Conservation (phyloP, 1,140 invertebrate genomes). For the Microplitis mediator region DNA sequence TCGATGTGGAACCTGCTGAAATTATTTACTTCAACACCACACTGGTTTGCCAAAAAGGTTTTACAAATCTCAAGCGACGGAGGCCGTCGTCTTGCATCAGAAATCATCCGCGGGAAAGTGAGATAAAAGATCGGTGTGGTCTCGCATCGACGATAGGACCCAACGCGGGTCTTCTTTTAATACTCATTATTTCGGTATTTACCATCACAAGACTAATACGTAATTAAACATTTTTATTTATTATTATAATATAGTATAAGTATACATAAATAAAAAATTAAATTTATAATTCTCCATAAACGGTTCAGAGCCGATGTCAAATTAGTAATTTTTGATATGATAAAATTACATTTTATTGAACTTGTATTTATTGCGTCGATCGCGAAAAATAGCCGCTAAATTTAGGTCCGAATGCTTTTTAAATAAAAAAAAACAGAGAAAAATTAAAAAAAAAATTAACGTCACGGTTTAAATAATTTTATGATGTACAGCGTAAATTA, state of each 20-base stretch:
- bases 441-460: neutral
- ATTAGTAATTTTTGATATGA: slow-evolving; percentile 20
- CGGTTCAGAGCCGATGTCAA: slow-evolving; percentile 41
- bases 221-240: slow-evolving; percentile 5
- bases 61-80: slow-evolving; percentile 66
- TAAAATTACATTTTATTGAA: neutral
- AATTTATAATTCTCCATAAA: neutral
- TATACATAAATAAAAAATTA: neutral
- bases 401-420: neutral
- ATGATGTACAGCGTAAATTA: neutral
- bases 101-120: slow-evolving; percentile 72
- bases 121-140: slow-evolving; percentile 58
- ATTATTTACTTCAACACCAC: slow-evolving; percentile 68
- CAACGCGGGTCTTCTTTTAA: slow-evolving; percentile 37
- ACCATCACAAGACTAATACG: slow-evolving; percentile 18
- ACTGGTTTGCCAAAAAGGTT: slow-evolving; percentile 69
- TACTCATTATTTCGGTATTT: slow-evolving; percentile 15
- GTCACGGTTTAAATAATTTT: neutral
- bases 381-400: neutral
- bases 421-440: too few species aligned
- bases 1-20: slow-evolving; percentile 68
- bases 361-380: neutral
- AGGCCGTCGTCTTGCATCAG: slow-evolving; percentile 72
- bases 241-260: neutral
- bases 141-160: slow-evolving; percentile 37